Conservation (phyloP, 1,140 invertebrate species). For the Carposina sasakii region DNA sequence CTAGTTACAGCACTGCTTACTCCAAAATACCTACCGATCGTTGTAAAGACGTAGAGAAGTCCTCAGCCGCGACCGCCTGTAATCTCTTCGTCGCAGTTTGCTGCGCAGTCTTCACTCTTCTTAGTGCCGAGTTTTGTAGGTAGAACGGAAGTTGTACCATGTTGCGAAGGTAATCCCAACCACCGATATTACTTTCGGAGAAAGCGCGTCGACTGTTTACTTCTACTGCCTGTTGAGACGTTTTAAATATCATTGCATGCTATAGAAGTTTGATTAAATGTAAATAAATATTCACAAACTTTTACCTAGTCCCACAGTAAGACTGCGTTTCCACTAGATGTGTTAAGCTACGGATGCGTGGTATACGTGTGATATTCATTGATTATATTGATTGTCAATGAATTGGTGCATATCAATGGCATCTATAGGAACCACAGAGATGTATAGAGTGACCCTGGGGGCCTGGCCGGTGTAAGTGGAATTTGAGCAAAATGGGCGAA, state of each 20-base stretch:
- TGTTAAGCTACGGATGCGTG: too few species aligned
- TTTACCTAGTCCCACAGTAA: too few species aligned
- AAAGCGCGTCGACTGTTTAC: slow-evolving; percentile 89
- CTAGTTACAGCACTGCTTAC: too few species aligned
- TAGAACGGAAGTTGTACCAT: slow-evolving; percentile 98
- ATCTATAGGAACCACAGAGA: too few species aligned
- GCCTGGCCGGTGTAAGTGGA: too few species aligned
- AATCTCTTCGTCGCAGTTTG: slow-evolving; percentile 79
- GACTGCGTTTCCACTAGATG: too few species aligned
- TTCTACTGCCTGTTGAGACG: slow-evolving; percentile 84
- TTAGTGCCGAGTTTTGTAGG: slow-evolving; percentile 94
- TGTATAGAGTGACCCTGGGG: too few species aligned
- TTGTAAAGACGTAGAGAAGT: slow-evolving; percentile 62
- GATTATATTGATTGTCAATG: too few species aligned
- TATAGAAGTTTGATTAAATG: slow-evolving; percentile 4
- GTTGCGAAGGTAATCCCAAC: slow-evolving; percentile 95
- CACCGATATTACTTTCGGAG: slow-evolving; percentile 91
- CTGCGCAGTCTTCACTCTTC: slow-evolving; percentile 90
- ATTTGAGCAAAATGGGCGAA: too few species aligned
- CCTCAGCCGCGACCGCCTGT: slow-evolving; percentile 73
- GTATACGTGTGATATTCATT: too few species aligned
- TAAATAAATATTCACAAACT: neutral
- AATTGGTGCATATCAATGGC: too few species aligned
- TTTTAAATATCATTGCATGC: slow-evolving; percentile 24
- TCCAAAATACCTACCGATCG: slow-evolving; percentile 66